These are phyloP conservation scores for Thaumetopoea pityocampa DNA, from an alignment of 1,140 invertebrate species.

Conservation along the genomic window DNA sequence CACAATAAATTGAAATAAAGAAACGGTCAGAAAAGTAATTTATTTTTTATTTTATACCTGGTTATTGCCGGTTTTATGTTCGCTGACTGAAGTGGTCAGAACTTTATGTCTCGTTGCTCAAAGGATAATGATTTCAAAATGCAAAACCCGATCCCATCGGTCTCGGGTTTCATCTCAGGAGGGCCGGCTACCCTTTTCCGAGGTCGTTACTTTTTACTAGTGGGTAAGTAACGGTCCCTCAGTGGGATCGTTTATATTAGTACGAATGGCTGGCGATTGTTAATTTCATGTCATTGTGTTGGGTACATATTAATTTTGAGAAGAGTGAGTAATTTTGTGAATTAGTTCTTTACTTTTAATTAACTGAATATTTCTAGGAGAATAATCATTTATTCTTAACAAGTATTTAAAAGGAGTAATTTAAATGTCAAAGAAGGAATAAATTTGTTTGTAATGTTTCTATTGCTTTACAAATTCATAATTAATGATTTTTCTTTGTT, in stretches of 20 bases:
- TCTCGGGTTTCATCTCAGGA: conserved; percentile 18
- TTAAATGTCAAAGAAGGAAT: no score
- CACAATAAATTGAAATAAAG: no score
- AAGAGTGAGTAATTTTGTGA: no score
- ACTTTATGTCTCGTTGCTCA: conserved; percentile 15
- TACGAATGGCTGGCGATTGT: conserved; percentile 20
- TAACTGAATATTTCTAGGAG: no score
- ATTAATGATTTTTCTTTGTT: no score
- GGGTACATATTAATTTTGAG: conserved; percentile 10
- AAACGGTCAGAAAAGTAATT: no score
- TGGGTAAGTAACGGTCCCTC: conserved; percentile 15
- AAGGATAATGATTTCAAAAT: conserved; percentile 22
- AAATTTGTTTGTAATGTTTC: no score
- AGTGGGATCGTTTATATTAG: conserved; percentile 22
- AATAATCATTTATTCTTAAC: no score
- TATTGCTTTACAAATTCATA: no score
- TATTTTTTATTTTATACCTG: conserved; percentile 1
- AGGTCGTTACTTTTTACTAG: conserved; percentile 22
- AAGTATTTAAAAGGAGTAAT: no score
- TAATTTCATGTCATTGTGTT: conserved; percentile 18
- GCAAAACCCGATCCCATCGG: conserved; percentile 15
- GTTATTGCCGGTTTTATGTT: conserved; percentile 2
- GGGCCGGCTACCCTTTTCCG: conserved; percentile 17
- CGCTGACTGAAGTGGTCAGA: conserved; percentile 1
- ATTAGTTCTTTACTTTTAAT: no score